Conservation (phyloP, 2,113 vertebrate genomes). For the Poeciliopsis prolifica region DNA sequence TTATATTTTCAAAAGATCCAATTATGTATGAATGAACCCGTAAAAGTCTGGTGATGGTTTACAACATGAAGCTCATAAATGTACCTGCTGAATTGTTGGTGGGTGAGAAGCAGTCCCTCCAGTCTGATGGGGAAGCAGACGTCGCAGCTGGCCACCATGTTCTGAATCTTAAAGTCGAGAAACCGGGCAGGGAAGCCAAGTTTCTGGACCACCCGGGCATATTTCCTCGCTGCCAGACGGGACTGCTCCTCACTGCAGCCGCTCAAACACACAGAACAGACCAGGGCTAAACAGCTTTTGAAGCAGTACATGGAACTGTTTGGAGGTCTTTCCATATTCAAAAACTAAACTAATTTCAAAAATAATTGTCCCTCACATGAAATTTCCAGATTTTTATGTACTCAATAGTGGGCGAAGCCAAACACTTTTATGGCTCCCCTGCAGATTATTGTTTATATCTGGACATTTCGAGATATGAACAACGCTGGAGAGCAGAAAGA, state of each 20-base stretch:
- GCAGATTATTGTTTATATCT: too few relatives aligned
- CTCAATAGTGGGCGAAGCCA: too few relatives aligned
- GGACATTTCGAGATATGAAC: too few relatives aligned
- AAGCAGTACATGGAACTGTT: too few relatives aligned
- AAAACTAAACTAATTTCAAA: too few relatives aligned
- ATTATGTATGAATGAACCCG: not conserved
- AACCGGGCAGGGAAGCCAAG: constrained; percentile 95
- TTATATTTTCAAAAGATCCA: too few relatives aligned
- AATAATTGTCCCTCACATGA: too few relatives aligned
- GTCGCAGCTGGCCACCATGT: constrained; percentile 98
- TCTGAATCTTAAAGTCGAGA: constrained; percentile 97
- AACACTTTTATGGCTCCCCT: too few relatives aligned
- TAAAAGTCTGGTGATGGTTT: not conserved
- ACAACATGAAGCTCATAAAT: not conserved
- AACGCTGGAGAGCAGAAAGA: too few relatives aligned
- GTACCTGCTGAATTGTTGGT: constrained; percentile 94
- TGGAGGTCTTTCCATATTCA: too few relatives aligned
- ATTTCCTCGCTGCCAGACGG: constrained; percentile 92
- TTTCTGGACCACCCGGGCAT: constrained; percentile 94
- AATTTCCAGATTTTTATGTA: too few relatives aligned
- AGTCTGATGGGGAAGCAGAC: constrained; percentile 93
- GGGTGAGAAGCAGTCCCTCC: constrained; percentile 91
- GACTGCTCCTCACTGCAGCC: constrained; percentile 91
- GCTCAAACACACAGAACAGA: not conserved
- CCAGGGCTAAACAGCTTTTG: too few relatives aligned